Percentiles rank a stretch among this genome's conserved stretches.
These are phyloP conservation scores for Smittia aterrima DNA, from an alignment of 2,888 invertebrate genomes.

Conservation along the genomic window DNA sequence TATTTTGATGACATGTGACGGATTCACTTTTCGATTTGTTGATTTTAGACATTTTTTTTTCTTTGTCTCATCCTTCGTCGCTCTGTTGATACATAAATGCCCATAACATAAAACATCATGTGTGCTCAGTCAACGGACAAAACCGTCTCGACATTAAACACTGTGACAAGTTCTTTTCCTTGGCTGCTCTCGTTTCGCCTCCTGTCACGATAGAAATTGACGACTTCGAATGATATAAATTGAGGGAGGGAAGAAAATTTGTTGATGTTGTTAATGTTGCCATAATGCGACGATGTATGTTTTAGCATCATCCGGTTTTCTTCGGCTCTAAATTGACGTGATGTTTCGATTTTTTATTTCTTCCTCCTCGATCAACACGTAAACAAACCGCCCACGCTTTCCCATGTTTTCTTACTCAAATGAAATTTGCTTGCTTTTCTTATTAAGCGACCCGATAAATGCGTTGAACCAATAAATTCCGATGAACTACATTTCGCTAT, in stretches of 20 bases:
- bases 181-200: background rate
- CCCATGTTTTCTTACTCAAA: background rate
- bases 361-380: background rate
- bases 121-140: background rate
- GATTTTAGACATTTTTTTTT: conserved; percentile 29
- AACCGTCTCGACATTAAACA: background rate
- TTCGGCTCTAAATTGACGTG: background rate
- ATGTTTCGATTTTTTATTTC: background rate
- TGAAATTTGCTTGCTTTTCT: conserved; percentile 3
- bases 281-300: conserved; percentile 5
- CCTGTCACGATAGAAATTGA: background rate
- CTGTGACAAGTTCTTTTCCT: conserved; percentile 1
- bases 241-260: background rate
- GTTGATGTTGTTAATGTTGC: conserved; percentile 30
- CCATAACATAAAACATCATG: conserved; percentile 5
- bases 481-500: no score
- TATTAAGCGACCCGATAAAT: background rate
- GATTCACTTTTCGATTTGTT: conserved; percentile 34
- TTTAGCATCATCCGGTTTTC: conserved; percentile 13
- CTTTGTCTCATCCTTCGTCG: background rate
- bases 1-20: conserved; percentile 37
- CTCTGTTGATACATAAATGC: background rate
- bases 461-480: no score
- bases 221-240: no score
- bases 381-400: background rate